These are phyloP conservation scores for Mastomys coucha DNA, from an alignment of 2,113 vertebrate genomes.

Conservation along the genomic window DNA sequence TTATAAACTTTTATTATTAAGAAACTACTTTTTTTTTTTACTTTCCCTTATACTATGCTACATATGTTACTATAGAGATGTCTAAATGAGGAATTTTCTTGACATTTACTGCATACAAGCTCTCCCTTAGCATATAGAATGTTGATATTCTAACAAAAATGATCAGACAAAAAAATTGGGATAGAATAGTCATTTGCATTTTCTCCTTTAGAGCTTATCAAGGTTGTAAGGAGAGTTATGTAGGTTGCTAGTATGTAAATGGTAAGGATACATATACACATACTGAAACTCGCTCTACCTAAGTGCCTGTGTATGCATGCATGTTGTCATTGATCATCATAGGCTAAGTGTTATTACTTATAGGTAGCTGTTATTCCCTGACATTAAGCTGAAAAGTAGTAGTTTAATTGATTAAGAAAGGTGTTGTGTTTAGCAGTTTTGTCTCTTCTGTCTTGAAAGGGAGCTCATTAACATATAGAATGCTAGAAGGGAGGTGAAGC, in stretches of 20 bases:
- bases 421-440: neutral
- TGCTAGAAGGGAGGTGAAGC: neutral
- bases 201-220: neutral
- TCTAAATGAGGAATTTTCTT: constrained; percentile 15
- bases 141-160: neutral
- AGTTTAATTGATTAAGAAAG: constrained; percentile 17
- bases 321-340: neutral
- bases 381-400: constrained; percentile 22
- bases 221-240: constrained; percentile 2
- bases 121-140: constrained; percentile 26
- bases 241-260: neutral
- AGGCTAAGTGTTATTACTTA: neutral
- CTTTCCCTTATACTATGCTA: neutral
- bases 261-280: neutral
- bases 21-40: neutral
- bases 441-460: neutral
- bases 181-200: constrained; percentile 40
- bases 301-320: neutral
- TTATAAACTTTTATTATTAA: constrained; percentile 1
- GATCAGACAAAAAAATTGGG: neutral
- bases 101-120: neutral
- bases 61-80: neutral
- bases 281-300: neutral
- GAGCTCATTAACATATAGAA: neutral
- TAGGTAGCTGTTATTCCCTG: neutral